Evolutionary conservation across 2,797 vertebrate genomes (phyloP).

Genomic region (Bovichtus diacanthus): DNA sequence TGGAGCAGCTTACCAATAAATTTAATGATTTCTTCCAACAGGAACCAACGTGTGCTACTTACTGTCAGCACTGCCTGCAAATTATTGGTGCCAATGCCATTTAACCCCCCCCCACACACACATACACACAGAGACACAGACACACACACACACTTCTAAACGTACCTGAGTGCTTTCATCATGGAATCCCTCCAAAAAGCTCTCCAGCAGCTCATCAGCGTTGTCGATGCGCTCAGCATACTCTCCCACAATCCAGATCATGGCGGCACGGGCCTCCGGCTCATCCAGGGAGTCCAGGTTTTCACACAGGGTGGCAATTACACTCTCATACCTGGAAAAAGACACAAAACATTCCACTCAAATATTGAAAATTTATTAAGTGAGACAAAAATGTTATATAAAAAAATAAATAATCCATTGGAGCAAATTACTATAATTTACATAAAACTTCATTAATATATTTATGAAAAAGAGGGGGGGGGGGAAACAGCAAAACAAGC

Average conservation of each 20-base stretch:
- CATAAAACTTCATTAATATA: background rate
- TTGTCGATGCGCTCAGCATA: slow-evolving; percentile 99
- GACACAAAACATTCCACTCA: background rate
- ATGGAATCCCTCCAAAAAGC: slow-evolving; percentile 98
- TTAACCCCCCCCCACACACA: slow-evolving; percentile 11
- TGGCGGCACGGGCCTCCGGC: slow-evolving; percentile 96
- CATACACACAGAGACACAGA: too few relatives aligned
- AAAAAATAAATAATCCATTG: background rate
- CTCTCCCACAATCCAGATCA: slow-evolving; percentile 99
- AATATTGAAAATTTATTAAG: background rate
- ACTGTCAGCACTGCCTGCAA: slow-evolving; percentile 14
- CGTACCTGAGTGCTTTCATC: slow-evolving; percentile 98
- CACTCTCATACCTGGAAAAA: slow-evolving; percentile 93
- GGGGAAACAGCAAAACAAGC: background rate
- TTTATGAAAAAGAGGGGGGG: background rate
- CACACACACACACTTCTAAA: slow-evolving; percentile 18
- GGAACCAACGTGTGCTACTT: background rate
- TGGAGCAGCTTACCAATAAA: background rate
- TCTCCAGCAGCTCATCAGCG: slow-evolving; percentile 97
- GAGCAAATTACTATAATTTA: background rate
- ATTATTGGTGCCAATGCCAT: slow-evolving; percentile 4
- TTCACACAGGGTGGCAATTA: slow-evolving; percentile 97
- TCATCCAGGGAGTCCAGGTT: slow-evolving; percentile 98
- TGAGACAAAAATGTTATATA: background rate
- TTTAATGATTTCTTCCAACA: slow-evolving; percentile 22